Percentiles rank a stretch among this genome's conserved stretches.
Conservation (phyloP, 2,113 vertebrate genomes). For the Mesocricetus auratus region DNA sequence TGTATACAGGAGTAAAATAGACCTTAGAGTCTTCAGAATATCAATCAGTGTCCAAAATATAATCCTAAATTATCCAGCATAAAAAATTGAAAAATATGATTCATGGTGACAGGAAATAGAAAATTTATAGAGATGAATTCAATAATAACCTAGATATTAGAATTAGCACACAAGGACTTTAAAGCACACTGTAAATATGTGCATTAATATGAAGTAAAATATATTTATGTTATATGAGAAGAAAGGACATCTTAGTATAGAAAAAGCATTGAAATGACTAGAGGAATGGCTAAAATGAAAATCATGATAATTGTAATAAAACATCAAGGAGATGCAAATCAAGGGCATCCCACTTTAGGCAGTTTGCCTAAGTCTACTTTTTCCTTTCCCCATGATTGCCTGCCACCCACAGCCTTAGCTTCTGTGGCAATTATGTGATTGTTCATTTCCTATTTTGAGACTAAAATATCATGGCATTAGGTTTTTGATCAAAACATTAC, state of each 20-base stretch:
- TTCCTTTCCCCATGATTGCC: not conserved
- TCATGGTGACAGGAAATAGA: not conserved
- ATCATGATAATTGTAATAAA: slow-evolving; percentile 39
- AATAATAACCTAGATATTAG: not conserved
- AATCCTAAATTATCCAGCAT: slow-evolving; percentile 7
- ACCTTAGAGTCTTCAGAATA: not conserved
- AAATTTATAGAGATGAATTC: not conserved
- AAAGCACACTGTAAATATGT: not conserved
- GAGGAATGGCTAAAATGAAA: slow-evolving; percentile 27
- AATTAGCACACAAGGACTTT: slow-evolving; percentile 3
- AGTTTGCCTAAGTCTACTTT: not conserved
- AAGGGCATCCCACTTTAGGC: not conserved
- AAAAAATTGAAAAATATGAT: slow-evolving; percentile 17
- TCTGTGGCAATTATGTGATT: not conserved
- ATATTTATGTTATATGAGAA: slow-evolving; percentile 27
- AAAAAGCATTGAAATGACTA: not conserved
- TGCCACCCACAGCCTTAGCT: not conserved
- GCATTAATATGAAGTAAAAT: not conserved
- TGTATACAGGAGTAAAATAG: not conserved
- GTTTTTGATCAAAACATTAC: not conserved
- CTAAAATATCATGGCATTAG: slow-evolving; percentile 9
- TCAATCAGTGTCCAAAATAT: not conserved
- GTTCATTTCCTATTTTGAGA: slow-evolving; percentile 23
- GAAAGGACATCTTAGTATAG: slow-evolving; percentile 16
- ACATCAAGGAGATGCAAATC: not conserved